A percentile compares a stretch with the other conserved stretches of the same genome.
Evolutionary conservation across 2,797 vertebrate species (phyloP).

Genomic region (Apogon hyalosoma): DNA sequence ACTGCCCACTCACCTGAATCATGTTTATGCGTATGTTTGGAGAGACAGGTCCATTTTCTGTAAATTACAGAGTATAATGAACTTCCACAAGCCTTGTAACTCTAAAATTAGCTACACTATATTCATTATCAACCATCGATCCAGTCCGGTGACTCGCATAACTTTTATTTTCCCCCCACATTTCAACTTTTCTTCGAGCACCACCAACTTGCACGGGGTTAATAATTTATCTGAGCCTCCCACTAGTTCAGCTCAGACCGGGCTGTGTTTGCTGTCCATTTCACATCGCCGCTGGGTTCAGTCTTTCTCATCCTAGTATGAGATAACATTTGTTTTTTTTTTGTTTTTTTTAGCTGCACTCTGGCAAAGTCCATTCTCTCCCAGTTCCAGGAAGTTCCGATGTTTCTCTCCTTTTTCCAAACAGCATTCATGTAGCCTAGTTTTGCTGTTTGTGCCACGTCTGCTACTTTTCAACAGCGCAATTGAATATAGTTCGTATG

Average conservation of each 20-base stretch:
- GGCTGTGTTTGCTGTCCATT: constrained; percentile 48
- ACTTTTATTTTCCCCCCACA: constrained; percentile 8
- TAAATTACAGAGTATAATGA: constrained; percentile 53
- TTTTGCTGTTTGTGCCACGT: constrained; percentile 45
- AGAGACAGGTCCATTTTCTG: constrained; percentile 64
- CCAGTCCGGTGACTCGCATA: constrained; percentile 16
- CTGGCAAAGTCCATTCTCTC: constrained; percentile 54
- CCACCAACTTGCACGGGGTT: constrained; percentile 32
- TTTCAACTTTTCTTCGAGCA: constrained; percentile 16
- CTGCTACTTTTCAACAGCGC: constrained; percentile 38
- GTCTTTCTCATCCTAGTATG: constrained; percentile 52
- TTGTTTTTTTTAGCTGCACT: constrained; percentile 73
- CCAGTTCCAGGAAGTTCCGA: constrained; percentile 34
- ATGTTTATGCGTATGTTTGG: constrained; percentile 53
- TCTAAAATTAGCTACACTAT: constrained; percentile 50
- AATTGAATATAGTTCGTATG: constrained; percentile 30
- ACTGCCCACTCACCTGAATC: constrained; percentile 63
- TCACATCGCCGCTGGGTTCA: constrained; percentile 45
- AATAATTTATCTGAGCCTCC: constrained; percentile 53
- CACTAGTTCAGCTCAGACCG: constrained; percentile 38
- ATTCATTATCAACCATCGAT: constrained; percentile 52
- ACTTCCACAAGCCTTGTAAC: constrained; percentile 44
- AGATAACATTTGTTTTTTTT: constrained; percentile 54
- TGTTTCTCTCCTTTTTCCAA: constrained; percentile 31
- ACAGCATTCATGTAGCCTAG: constrained; percentile 34